A percentile compares a stretch with the other conserved stretches of the same genome.
Evolutionary conservation across 2,797 vertebrate species (phyloP).

Genomic region (Falco biarmicus): DNA sequence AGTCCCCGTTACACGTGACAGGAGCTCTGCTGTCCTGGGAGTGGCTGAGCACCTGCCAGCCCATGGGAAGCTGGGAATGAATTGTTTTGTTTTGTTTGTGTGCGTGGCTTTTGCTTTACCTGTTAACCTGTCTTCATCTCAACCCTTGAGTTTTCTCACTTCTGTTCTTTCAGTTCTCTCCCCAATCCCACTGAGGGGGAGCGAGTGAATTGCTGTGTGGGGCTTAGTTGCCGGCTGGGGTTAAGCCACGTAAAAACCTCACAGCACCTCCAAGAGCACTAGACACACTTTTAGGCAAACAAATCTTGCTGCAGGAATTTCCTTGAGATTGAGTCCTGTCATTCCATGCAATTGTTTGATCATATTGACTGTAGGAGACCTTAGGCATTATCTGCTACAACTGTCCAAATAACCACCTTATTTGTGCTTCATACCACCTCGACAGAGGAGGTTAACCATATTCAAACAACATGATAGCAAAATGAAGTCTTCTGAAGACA

Average conservation of each 20-base stretch:
- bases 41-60: neutral
- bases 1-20: fast-evolving
- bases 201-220: fast-evolving
- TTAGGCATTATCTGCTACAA: neutral
- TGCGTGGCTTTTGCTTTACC: neutral
- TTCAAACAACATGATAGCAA: neutral
- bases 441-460: neutral
- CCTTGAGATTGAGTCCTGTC: neutral
- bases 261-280: neutral
- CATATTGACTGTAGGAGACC: neutral
- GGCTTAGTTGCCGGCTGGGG: neutral
- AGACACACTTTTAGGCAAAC: neutral
- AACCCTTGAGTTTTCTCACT: neutral
- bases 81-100: neutral
- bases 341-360: neutral
- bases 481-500: neutral
- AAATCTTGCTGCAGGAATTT: neutral
- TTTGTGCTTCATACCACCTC: neutral
- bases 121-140: neutral
- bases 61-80: neutral
- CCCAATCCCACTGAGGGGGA: no score
- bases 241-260: neutral
- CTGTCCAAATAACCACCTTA: neutral
- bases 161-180: fast-evolving
- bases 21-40: neutral